phyloP scores from a whole-genome alignment of 2,113 vertebrate genomes.

The Hiodon alosoides region DNA sequence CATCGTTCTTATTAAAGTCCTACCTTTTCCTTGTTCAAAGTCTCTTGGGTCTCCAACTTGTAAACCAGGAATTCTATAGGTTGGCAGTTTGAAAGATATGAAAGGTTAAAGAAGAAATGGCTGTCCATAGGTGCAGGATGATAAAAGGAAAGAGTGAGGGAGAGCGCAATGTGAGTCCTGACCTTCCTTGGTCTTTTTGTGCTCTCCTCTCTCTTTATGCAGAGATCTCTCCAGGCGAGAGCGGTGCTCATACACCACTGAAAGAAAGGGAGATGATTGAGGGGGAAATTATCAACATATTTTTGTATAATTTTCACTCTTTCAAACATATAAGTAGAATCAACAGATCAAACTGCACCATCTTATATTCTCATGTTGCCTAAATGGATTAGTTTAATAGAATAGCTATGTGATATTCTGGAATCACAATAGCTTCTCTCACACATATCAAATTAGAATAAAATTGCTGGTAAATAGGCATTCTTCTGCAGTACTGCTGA shows the following conservation, averaged over 20 bases:
- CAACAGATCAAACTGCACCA: not conserved
- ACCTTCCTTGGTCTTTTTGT: conserved; percentile 71
- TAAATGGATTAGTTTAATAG: too few species aligned
- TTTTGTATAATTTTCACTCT: not conserved
- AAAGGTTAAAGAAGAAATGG: not conserved
- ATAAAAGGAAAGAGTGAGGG: not conserved
- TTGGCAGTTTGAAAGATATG: conserved; percentile 17
- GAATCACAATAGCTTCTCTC: too few species aligned
- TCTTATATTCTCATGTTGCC: too few species aligned
- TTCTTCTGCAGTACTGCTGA: not conserved
- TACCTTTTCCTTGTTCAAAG: conserved; percentile 65
- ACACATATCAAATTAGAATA: too few species aligned
- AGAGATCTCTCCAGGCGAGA: conserved; percentile 60
- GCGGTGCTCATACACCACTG: conserved; percentile 66
- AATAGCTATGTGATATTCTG: too few species aligned
- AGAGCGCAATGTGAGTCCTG: conserved; percentile 11
- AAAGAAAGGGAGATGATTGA: not conserved
- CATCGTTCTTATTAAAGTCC: not conserved
- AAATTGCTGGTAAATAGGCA: not conserved
- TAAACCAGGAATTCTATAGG: conserved; percentile 60
- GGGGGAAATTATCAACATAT: not conserved
- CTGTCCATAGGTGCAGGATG: not conserved
- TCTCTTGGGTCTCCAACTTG: conserved; percentile 65
- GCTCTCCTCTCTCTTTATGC: conserved; percentile 63
- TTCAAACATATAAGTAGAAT: not conserved